phyloP scores from a whole-genome alignment of 2,888 invertebrate genomes.

The Parnassius glacialis region DNA sequence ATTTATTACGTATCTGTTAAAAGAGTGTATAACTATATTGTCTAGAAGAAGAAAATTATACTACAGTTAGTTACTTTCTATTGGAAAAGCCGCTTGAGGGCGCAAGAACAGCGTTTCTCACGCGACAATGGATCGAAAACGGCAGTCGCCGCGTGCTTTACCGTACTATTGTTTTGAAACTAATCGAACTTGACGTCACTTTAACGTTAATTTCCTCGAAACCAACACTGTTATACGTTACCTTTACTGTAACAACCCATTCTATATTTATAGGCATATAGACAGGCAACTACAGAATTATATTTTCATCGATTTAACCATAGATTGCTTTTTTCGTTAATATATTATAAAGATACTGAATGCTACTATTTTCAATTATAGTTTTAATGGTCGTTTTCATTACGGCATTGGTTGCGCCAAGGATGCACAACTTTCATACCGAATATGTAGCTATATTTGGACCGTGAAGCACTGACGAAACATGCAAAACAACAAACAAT shows the following conservation, averaged over 20 bases:
- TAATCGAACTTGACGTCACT: conserved; percentile 61
- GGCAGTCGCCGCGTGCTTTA: conserved; percentile 58
- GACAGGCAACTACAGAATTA: background rate
- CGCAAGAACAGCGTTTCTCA: conserved; percentile 62
- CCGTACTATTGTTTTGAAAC: conserved; percentile 70
- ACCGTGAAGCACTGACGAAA: conserved; percentile 80
- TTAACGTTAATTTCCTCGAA: conserved; percentile 64
- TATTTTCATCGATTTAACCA: background rate
- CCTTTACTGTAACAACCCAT: conserved; percentile 14
- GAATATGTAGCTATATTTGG: conserved; percentile 64
- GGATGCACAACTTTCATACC: conserved; percentile 73
- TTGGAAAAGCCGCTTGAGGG: conserved; percentile 57
- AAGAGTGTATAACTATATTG: background rate
- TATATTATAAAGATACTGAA: too few relatives aligned
- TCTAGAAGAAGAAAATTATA: conserved; percentile 1
- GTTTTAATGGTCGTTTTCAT: conserved; percentile 3
- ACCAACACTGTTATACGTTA: conserved; percentile 20
- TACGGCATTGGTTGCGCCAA: conserved; percentile 31
- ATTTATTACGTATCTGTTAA: background rate
- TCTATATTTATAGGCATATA: background rate
- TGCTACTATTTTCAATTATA: background rate
- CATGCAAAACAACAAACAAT: conserved; percentile 80
- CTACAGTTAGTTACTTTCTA: conserved; percentile 64
- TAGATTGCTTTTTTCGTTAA: too few relatives aligned
- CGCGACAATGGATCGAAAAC: conserved; percentile 58